Evolutionary conservation across 2,888 invertebrate species (phyloP).

Genomic region (Ferrisia virgata): DNA sequence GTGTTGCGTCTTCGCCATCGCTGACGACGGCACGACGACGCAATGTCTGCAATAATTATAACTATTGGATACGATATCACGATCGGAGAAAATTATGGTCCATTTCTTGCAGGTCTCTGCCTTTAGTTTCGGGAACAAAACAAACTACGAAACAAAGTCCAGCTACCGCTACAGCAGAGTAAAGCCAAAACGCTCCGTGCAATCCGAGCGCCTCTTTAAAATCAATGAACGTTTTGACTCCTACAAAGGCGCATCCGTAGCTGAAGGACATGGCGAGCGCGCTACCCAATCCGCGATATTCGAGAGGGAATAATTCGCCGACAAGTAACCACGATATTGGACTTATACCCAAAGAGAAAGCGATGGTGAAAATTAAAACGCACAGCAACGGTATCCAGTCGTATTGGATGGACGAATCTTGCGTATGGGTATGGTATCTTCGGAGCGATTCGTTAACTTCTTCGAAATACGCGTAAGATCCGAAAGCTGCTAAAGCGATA

Average conservation of each 20-base stretch:
- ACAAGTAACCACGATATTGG: conserved; percentile 83
- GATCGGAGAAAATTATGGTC: conserved; percentile 54
- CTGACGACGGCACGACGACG: no score
- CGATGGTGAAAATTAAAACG: conserved; percentile 77
- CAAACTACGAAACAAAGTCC: conserved; percentile 80
- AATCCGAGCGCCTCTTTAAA: conserved; percentile 71
- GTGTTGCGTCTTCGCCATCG: no score
- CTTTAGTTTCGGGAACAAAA: conserved; percentile 87
- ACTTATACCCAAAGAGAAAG: conserved; percentile 82
- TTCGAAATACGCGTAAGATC: conserved; percentile 74
- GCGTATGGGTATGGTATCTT: background rate
- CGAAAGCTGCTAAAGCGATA: conserved; percentile 79
- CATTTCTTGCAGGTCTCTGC: conserved; percentile 85
- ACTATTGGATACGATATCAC: no score
- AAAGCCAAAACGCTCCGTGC: conserved; percentile 85
- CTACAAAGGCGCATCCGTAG: conserved; percentile 80
- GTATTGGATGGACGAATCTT: conserved; percentile 56
- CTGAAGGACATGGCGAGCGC: conserved; percentile 83
- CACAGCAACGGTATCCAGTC: conserved; percentile 82
- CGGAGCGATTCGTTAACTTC: conserved; percentile 56
- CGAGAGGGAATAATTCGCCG: conserved; percentile 77
- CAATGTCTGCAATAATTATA: no score
- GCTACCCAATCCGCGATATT: conserved; percentile 80
- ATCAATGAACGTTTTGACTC: conserved; percentile 82
- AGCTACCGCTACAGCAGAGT: conserved; percentile 75